Evolutionary conservation across 2,113 vertebrate genomes (phyloP).

Genomic region (Lampris incognitus): DNA sequence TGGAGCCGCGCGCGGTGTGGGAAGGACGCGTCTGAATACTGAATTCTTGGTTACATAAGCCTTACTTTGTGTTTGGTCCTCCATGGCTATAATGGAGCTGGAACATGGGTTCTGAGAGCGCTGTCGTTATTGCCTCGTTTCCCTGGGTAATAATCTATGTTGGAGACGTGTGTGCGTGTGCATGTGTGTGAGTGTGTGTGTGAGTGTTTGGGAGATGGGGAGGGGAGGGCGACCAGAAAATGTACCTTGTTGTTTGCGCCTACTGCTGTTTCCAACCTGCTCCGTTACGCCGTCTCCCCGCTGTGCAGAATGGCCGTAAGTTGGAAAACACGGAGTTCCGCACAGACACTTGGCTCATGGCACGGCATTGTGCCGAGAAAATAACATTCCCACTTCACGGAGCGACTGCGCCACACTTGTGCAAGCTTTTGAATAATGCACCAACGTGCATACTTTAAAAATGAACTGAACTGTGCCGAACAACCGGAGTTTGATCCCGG

Average conservation of each 20-base stretch:
- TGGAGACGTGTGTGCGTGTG: not conserved
- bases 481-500: not conserved
- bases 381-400: constrained; percentile 24
- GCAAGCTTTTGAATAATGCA: constrained; percentile 7
- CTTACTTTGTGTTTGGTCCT: constrained; percentile 40
- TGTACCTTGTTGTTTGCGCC: too few relatives aligned
- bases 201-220: not conserved
- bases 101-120: constrained; percentile 7
- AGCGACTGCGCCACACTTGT: not conserved
- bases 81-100: constrained; percentile 22
- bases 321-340: not conserved
- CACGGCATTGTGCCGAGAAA: not conserved
- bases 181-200: not conserved
- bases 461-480: not conserved
- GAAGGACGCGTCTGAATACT: constrained; percentile 61
- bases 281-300: not conserved
- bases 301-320: not conserved
- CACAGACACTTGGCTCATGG: not conserved
- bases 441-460: constrained; percentile 1
- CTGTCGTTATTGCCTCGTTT: constrained; percentile 7
- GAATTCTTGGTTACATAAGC: constrained; percentile 68
- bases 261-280: too few relatives aligned
- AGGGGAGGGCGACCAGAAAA: not conserved
- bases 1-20: constrained; percentile 40
- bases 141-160: constrained; percentile 8